Evolutionary conservation across 2,888 invertebrate species (phyloP), one percentile per base, ranked within the genome.

Genomic region (Dynastes maya): DNA sequence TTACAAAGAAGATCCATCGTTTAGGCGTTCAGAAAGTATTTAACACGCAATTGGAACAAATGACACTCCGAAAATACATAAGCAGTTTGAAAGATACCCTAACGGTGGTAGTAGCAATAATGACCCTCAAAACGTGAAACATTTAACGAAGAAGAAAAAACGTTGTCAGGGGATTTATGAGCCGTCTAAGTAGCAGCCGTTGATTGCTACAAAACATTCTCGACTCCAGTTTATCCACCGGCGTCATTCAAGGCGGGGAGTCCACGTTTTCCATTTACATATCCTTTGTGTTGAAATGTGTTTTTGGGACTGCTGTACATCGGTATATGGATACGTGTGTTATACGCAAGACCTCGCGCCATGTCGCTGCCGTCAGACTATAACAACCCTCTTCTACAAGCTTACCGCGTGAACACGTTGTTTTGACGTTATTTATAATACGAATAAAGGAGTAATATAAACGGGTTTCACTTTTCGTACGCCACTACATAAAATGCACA

Each of bases 361-460:
- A 16, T 45, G 45, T 11, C 11, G 45, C 45, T 45, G 45, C 55
- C 55, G 55, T 58, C 22, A 49, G 65, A 22, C 45, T 45, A 16
- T 53, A 58, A 58, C 55, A 67, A 67, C 45, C 65, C 40, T 67
- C 65, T 45, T 45, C 65, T 67, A 45, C 16, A 58, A 58, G n/a
- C 55, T 58, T 58, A 22, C 65, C 40, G 65, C 65, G 45, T 27
- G 68, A 68, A 68, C 68, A 74, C 29, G 61, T 49, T 74, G 72
- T 74, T 74, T 74, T 74, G 72, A 74, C 72, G 61, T 61, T 74
- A 74, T 61, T 68, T 61, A 74, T 74, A 74, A 74, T 74, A 74
- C 61, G 72, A 74, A 58, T 58, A 58, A 74, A 61, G 72, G 58
- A 61, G 40, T 58, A 58, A 22, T 58, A 22, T 74, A 61, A 68